phyloP scores from a whole-genome alignment of 2,113 vertebrate species.

The Seriola quinqueradiata region DNA sequence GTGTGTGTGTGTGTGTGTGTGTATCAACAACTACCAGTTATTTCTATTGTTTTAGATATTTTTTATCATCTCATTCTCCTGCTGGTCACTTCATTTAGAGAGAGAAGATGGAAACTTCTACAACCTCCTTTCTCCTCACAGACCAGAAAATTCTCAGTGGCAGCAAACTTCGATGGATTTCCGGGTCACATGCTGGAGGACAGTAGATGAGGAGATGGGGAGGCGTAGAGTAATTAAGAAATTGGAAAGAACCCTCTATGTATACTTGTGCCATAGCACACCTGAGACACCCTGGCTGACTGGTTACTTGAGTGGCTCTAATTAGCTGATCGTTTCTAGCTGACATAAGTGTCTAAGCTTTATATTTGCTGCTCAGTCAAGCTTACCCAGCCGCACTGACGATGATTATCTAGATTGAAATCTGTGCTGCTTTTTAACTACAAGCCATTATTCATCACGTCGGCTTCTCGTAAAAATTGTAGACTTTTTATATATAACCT shows the following conservation, averaged over 20 bases:
- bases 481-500: background rate
- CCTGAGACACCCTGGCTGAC: conserved; percentile 47
- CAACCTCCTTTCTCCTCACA: background rate
- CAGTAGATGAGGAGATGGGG: conserved; percentile 22
- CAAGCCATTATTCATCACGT: background rate
- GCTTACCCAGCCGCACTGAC: background rate
- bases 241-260: conserved; percentile 27
- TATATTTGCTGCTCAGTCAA: conserved; percentile 52
- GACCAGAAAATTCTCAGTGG: background rate
- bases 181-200: conserved; percentile 28
- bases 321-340: conserved; percentile 56
- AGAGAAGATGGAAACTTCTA: background rate
- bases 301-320: conserved; percentile 56
- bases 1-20: background rate
- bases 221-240: conserved; percentile 41
- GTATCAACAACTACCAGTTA: background rate
- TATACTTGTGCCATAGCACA: conserved; percentile 36
- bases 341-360: conserved; percentile 42
- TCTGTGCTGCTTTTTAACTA: conserved; percentile 7
- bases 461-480: background rate
- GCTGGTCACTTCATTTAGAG: background rate
- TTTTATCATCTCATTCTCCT: background rate
- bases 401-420: conserved; percentile 36
- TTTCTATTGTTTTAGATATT: background rate
- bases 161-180: background rate